Conservation (phyloP, 2,113 vertebrate genomes). For the Andinoacara biseriatus region DNA sequence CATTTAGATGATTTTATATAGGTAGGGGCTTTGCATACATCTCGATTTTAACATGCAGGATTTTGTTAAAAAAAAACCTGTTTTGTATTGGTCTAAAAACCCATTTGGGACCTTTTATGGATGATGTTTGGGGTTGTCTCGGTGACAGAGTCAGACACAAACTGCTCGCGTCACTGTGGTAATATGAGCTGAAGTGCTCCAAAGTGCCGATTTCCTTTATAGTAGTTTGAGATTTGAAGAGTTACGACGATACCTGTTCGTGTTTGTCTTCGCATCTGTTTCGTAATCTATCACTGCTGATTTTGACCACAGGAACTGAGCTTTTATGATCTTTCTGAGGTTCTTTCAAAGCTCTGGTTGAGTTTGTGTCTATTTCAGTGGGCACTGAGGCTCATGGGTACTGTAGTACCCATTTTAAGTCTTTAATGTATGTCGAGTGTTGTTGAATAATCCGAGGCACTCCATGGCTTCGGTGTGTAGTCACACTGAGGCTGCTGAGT, state of each 20-base stretch:
- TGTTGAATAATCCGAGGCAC: not conserved
- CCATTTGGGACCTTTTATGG: not conserved
- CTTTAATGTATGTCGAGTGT: not conserved
- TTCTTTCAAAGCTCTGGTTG: no score
- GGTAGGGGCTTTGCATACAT: not conserved
- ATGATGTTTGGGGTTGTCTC: no score
- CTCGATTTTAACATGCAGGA: not conserved
- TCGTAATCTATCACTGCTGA: no score
- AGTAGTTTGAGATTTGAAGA: not conserved
- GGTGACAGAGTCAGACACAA: no score
- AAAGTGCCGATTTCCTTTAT: no score
- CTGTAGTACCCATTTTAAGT: not conserved
- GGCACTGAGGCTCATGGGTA: not conserved
- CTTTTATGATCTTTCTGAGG: not conserved
- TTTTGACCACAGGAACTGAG: not conserved
- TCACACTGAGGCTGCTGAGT: not conserved
- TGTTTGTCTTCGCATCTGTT: no score
- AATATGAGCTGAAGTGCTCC: not conserved
- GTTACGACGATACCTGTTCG: not conserved
- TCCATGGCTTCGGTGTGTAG: not conserved
- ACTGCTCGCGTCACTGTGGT: no score
- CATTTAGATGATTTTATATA: not conserved
- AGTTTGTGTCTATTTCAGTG: not conserved
- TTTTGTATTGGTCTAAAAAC: no score
- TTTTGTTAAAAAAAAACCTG: no score